A percentile compares a stretch with the other conserved stretches of the same genome.
phyloP scores from a whole-genome alignment of 2,113 vertebrate genomes.

The Chionis minor region DNA sequence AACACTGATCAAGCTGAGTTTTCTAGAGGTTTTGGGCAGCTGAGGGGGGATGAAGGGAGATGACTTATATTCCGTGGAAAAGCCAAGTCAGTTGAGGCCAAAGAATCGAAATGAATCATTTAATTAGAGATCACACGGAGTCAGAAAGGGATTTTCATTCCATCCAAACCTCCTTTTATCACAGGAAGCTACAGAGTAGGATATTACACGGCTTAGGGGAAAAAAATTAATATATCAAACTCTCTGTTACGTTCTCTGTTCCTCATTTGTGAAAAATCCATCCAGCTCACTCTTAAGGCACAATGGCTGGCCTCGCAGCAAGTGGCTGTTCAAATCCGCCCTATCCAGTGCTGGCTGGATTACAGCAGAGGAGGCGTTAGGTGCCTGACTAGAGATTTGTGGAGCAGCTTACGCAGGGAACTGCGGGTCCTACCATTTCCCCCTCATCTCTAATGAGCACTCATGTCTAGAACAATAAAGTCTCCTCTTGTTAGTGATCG shows the following conservation, averaged over 20 bases:
- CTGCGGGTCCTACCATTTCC: background rate
- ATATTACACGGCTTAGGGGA: background rate
- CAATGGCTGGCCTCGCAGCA: conserved; percentile 26
- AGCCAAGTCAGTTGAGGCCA: background rate
- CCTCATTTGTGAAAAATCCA: conserved; percentile 19
- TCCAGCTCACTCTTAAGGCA: background rate
- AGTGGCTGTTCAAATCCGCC: background rate
- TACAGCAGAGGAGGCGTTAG: background rate
- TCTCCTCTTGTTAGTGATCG: background rate
- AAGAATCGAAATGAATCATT: background rate
- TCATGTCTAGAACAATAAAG: conserved; percentile 14
- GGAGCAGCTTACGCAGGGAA: background rate
- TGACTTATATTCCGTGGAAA: background rate
- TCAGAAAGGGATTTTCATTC: background rate
- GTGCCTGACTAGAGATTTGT: conserved; percentile 1
- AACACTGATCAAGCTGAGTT: background rate
- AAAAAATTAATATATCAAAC: background rate
- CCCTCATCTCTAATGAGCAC: conserved; percentile 7
- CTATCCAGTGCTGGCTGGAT: background rate
- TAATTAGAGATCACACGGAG: background rate
- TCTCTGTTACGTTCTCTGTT: conserved; percentile 7
- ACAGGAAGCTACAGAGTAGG: background rate
- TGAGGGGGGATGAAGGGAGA: background rate
- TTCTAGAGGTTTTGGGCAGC: background rate
- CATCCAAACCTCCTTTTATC: background rate